Evolutionary conservation across 2,888 invertebrate genomes (phyloP).

Genomic region (Drosophila conformis): DNA sequence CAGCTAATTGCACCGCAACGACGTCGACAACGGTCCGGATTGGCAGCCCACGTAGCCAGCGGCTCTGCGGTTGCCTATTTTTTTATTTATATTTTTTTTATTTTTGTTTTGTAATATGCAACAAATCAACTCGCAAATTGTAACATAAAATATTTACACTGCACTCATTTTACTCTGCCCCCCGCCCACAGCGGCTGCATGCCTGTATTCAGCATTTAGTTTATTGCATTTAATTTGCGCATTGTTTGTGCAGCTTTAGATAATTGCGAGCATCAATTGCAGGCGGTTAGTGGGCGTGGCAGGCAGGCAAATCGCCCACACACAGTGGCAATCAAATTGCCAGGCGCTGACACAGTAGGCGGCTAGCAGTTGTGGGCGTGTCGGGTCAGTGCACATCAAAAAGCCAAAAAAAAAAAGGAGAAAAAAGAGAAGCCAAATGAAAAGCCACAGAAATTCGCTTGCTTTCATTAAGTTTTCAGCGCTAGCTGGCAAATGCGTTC

Average conservation of each 20-base stretch:
- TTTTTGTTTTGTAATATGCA: constrained; percentile 68
- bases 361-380: constrained; percentile 48
- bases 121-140: constrained; percentile 77
- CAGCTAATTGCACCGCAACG: constrained; percentile 68
- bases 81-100: background rate
- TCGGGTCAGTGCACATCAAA: constrained; percentile 50
- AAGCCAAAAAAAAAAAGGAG: constrained; percentile 17
- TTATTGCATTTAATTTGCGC: constrained; percentile 78
- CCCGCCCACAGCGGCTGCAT: constrained; percentile 6
- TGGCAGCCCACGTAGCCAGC: constrained; percentile 67
- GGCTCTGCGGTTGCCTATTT: constrained; percentile 53
- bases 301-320: constrained; percentile 56
- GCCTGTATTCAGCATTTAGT: constrained; percentile 46
- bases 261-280: constrained; percentile 78
- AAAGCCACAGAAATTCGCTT: constrained; percentile 57
- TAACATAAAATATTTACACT: constrained; percentile 76
- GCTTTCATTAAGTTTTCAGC: constrained; percentile 77
- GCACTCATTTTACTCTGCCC: constrained; percentile 19
- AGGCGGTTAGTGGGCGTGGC: constrained; percentile 23
- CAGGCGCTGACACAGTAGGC: constrained; percentile 63
- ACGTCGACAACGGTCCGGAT: constrained; percentile 21
- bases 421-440: constrained; percentile 29
- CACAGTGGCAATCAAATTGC: constrained; percentile 73
- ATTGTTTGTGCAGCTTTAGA: constrained; percentile 77
- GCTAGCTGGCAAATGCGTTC: constrained; percentile 33